These are phyloP conservation scores for Rhinichthys osculus DNA, from an alignment of 2,797 vertebrate genomes.

Conservation along the genomic window DNA sequence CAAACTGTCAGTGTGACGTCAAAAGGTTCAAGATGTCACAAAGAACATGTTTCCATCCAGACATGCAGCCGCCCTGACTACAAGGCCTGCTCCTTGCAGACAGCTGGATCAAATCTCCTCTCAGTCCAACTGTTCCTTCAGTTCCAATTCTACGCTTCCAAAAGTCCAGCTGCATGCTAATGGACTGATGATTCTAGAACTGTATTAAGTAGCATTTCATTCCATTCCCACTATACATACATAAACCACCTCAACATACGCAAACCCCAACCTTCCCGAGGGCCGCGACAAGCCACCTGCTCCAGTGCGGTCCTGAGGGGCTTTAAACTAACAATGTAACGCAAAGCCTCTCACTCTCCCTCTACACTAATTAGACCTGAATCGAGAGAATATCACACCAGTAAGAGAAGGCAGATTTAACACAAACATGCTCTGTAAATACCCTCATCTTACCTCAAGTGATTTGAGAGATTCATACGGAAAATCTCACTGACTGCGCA, in stretches of 20 bases:
- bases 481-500: background rate
- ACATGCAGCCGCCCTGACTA: background rate
- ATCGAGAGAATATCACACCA: slow-evolving; percentile 47
- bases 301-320: slow-evolving; percentile 68
- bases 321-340: slow-evolving; percentile 69
- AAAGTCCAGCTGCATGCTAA: background rate
- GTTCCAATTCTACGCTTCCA: background rate
- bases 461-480: background rate
- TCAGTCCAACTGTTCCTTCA: slow-evolving; percentile 1
- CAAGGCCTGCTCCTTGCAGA: slow-evolving; percentile 11
- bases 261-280: background rate
- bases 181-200: background rate
- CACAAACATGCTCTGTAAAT: slow-evolving; percentile 41
- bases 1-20: background rate
- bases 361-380: slow-evolving; percentile 70
- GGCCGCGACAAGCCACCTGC: slow-evolving; percentile 59
- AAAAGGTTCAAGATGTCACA: slow-evolving; percentile 3
- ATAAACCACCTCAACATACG: background rate
- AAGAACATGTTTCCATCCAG: background rate
- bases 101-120: slow-evolving; percentile 38
- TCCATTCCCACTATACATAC: background rate
- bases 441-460: slow-evolving; percentile 21
- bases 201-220: background rate
- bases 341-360: slow-evolving; percentile 63
- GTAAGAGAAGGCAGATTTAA: slow-evolving; percentile 30